Conservation (phyloP, 2,113 vertebrate genomes). For the Platanista minor region DNA sequence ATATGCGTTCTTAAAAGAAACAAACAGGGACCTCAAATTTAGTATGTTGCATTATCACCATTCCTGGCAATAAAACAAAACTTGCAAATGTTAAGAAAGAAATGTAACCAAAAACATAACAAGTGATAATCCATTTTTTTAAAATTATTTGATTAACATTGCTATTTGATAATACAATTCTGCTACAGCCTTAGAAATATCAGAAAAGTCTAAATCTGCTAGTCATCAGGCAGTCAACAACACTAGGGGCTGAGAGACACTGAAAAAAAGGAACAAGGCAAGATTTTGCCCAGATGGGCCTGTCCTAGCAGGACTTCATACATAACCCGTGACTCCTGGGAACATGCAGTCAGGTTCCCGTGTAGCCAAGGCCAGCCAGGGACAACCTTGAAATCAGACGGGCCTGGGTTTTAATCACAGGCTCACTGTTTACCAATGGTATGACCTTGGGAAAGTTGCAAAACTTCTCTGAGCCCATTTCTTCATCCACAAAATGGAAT, state of each 20-base stretch:
- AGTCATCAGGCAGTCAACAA: neutral
- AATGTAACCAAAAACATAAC: neutral
- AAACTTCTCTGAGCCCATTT: neutral
- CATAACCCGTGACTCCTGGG: neutral
- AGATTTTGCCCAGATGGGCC: neutral
- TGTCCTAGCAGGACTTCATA: neutral
- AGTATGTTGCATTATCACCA: neutral
- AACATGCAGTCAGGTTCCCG: neutral
- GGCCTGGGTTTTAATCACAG: neutral
- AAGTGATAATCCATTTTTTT: neutral
- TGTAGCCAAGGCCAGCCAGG: neutral
- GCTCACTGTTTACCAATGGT: neutral
- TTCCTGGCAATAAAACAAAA: neutral
- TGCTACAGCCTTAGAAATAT: neutral
- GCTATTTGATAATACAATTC: neutral
- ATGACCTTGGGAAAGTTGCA: neutral
- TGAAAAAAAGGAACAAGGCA: neutral
- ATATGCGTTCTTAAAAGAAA: neutral
- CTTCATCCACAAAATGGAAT: neutral
- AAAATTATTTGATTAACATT: neutral
- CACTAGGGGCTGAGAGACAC: neutral
- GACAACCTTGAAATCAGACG: neutral
- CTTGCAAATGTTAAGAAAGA: slow-evolving; percentile 5
- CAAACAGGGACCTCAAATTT: neutral
- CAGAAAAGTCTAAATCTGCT: neutral